Percentiles rank a stretch among this genome's conserved stretches.
phyloP scores from a whole-genome alignment of 2,113 vertebrate genomes.

The Nyctereutes procyonoides region DNA sequence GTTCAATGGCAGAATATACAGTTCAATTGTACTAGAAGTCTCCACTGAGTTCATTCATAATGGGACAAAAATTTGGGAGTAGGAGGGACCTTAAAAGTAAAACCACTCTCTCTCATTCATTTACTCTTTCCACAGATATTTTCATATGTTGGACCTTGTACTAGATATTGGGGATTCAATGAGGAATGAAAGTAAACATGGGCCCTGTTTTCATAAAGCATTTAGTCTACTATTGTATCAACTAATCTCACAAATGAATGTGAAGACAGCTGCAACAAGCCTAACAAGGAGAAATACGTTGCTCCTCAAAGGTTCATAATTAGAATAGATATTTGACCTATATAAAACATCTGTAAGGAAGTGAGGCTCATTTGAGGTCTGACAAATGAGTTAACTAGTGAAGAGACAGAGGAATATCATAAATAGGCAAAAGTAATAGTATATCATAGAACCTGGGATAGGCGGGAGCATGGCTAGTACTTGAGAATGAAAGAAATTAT shows the following conservation, averaged over 20 bases:
- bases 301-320: neutral
- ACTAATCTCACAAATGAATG: neutral
- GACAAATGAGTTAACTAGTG: neutral
- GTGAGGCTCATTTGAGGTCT: neutral
- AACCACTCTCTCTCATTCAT: neutral
- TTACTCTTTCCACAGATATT: neutral
- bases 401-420: neutral
- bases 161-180: neutral
- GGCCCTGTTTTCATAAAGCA: neutral
- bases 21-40: neutral
- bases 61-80: neutral
- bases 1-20: neutral
- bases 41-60: neutral
- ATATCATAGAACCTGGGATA: neutral
- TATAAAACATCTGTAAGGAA: neutral
- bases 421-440: neutral
- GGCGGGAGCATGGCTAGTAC: neutral
- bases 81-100: neutral
- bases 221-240: neutral
- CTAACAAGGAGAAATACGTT: neutral
- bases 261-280: neutral
- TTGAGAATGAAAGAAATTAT: neutral
- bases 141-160: neutral
- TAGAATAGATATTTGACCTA: neutral
- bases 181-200: neutral